Percentiles rank a stretch among this genome's conserved stretches.
Conservation (phyloP, 2,888 invertebrate genomes). For the Caradrina clavipalpis region DNA sequence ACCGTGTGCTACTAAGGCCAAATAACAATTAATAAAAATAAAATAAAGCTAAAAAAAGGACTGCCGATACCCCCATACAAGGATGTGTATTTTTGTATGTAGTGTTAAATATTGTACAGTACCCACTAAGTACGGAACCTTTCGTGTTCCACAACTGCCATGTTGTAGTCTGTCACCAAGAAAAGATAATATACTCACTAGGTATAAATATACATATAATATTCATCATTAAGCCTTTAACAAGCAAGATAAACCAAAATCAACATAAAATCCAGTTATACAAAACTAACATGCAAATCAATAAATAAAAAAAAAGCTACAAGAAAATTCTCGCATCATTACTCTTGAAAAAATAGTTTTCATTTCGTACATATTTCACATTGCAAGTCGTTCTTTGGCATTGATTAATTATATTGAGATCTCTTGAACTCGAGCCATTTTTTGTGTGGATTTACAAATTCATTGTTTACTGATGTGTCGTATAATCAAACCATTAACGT, state of each 20-base stretch:
- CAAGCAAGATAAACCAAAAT: not conserved
- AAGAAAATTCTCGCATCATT: conserved; percentile 28
- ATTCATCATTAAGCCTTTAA: not conserved
- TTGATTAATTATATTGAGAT: conserved; percentile 47
- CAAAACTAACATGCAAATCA: not conserved
- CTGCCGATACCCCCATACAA: too few relatives aligned
- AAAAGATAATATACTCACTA: too few relatives aligned
- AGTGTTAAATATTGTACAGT: too few relatives aligned
- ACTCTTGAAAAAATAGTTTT: conserved; percentile 30
- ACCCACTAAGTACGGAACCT: too few relatives aligned
- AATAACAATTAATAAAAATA: too few relatives aligned
- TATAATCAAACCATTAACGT: conserved; percentile 41
- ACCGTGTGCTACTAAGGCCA: too few relatives aligned
- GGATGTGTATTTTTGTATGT: too few relatives aligned
- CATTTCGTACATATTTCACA: conserved; percentile 31
- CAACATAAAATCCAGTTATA: not conserved
- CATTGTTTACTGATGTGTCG: conserved; percentile 37
- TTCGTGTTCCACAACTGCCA: too few relatives aligned
- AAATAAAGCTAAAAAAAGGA: too few relatives aligned
- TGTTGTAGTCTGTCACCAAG: too few relatives aligned
- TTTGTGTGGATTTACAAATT: conserved; percentile 32
- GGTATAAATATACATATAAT: too few relatives aligned
- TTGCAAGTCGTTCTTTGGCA: conserved; percentile 28
- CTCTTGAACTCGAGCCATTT: conserved; percentile 45
- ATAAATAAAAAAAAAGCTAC: conserved; percentile 10